These are phyloP conservation scores for Cairina moschata DNA, from an alignment of 2,113 vertebrate genomes.

Conservation along the genomic window DNA sequence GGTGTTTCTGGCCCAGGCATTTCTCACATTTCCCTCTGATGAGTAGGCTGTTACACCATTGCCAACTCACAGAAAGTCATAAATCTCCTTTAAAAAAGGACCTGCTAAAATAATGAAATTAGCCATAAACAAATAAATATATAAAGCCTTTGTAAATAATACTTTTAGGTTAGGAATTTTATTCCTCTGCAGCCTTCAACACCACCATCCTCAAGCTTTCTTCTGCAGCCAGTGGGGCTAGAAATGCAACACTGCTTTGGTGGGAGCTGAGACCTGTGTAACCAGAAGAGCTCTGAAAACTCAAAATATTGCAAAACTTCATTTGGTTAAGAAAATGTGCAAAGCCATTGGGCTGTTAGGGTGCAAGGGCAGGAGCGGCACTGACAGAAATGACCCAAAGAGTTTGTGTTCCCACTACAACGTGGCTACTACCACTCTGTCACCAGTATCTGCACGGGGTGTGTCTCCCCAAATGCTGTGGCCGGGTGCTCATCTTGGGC, in stretches of 20 bases:
- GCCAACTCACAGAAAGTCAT: background rate
- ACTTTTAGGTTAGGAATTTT: background rate
- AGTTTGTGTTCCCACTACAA: accelerated
- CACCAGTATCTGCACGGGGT: background rate
- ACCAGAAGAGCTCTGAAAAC: background rate
- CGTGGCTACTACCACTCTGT: background rate
- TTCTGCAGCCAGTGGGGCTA: background rate
- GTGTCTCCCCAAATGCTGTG: background rate
- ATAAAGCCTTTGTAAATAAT: background rate
- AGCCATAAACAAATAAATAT: accelerated
- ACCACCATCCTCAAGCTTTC: background rate
- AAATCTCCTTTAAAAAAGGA: background rate
- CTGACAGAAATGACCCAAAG: accelerated
- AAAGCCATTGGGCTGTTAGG: accelerated
- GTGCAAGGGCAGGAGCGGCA: accelerated
- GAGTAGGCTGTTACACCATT: background rate
- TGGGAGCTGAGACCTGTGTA: accelerated
- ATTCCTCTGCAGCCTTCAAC: background rate
- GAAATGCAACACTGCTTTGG: accelerated
- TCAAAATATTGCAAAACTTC: background rate
- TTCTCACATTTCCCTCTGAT: background rate
- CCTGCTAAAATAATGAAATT: background rate
- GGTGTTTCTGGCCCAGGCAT: background rate
- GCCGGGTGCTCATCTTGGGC: background rate
- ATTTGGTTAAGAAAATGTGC: background rate